Evolutionary conservation across 2,888 invertebrate genomes (phyloP).

Genomic region (Isoperla grammatica): DNA sequence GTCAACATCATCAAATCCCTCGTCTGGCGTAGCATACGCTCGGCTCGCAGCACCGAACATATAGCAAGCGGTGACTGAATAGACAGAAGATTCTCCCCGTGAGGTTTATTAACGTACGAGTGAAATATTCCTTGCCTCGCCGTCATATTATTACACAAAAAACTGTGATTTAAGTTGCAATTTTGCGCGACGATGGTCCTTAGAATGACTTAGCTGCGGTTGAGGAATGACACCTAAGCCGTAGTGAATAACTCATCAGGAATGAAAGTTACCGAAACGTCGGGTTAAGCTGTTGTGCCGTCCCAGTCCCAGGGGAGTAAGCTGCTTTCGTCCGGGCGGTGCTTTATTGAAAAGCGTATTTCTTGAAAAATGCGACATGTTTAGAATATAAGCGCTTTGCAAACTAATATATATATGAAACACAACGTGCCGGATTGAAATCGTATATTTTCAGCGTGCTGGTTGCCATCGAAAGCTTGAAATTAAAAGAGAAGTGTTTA

Average conservation of each 20-base stretch:
- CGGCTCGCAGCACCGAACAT: too few species aligned
- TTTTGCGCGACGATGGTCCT: slow-evolving; percentile 11
- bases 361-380: too few species aligned
- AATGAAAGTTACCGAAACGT: neutral
- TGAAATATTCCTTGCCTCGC: slow-evolving; percentile 19
- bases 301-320: too few species aligned
- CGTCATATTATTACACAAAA: slow-evolving; percentile 20
- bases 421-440: neutral
- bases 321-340: too few species aligned
- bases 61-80: slow-evolving; percentile 1
- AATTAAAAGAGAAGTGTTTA: neutral
- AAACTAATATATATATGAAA: too few species aligned
- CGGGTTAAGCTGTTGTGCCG: slow-evolving; percentile 10
- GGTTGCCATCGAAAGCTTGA: neutral
- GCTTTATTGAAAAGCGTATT: too few species aligned
- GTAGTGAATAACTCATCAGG: slow-evolving; percentile 12
- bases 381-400: too few species aligned
- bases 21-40: too few species aligned
- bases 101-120: slow-evolving; percentile 23
- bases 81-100: slow-evolving; percentile 1
- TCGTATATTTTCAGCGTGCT: too few species aligned
- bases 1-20: too few species aligned
- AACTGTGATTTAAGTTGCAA: slow-evolving; percentile 25
- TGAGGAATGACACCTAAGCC: slow-evolving; percentile 17
- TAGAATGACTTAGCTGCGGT: slow-evolving; percentile 5